Base-by-base conservation (phyloP, 2,113 vertebrate species). In the human (Homo sapiens) region DNA sequence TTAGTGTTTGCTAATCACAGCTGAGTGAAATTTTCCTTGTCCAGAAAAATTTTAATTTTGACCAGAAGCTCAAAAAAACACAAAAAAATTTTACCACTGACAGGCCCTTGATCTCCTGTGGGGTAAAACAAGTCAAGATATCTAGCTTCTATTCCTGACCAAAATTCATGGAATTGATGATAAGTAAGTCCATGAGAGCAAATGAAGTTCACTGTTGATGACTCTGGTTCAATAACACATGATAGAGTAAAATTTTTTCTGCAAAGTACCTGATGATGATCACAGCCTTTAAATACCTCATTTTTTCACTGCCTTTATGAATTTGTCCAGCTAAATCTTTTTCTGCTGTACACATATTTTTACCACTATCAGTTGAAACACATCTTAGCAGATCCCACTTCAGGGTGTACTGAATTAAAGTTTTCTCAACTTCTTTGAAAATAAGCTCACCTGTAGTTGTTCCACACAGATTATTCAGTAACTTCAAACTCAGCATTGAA, bases 31-130 rank as follows among this genome's bases (percentile, higher is more conserved):
- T 40, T 92, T 94, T 95, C 11, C 27, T 95, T 88, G 18, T 72
- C 88, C 5, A 93, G 18, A 61, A 97, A 95, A 84, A 45, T 30
- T 50, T 90, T 10, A 55, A 45, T 78, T 88, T 96, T 90, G 40
- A 88, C 8, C 43, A 73, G 64, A 16, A 35, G 14, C 27, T 78
- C 12, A 84, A 30, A 79, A 45, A 70, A 45, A 6, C 4, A 57
- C 3, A 79, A 45, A n/a, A 35, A 75, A 64, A 25, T n/a, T n/a
- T 16, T 23, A 91, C n/a, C 22, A 80, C 6, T 30, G 2, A 38
- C 70, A 94, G 80, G 14, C 25, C 38, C 43, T 80, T 30, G 38
- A 57, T 84, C 66, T 48, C 2, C 22, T 59, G 35, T 55, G 20
- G 45, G 23, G 25, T 38, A 45, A n/a, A 27, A 8, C 3, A 75